Percentiles rank a stretch among this genome's conserved stretches.
These are phyloP conservation scores for Meghimatium bilineatum DNA, from an alignment of 2,888 invertebrate species.

Conservation along the genomic window DNA sequence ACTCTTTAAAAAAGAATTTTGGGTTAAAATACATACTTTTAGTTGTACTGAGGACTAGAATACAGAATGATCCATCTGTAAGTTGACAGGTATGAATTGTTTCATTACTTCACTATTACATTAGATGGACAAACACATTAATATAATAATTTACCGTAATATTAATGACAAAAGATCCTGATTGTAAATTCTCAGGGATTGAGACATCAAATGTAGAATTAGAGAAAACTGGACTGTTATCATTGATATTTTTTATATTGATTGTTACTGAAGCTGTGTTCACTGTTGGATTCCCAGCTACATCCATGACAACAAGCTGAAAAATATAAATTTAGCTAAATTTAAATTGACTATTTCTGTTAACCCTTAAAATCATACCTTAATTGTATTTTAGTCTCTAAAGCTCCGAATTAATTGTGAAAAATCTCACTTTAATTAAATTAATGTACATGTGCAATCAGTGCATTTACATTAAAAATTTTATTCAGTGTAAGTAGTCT, in stretches of 20 bases:
- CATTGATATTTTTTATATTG: constrained; percentile 94
- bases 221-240: constrained; percentile 94
- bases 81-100: too few species aligned
- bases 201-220: constrained; percentile 93
- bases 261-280: constrained; percentile 83
- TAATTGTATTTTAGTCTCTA: too few species aligned
- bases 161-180: constrained; percentile 87
- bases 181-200: constrained; percentile 89
- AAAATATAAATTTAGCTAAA: not conserved
- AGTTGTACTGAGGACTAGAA: too few species aligned
- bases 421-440: too few species aligned
- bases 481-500: too few species aligned
- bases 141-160: constrained; percentile 77
- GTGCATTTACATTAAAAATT: too few species aligned
- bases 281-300: not conserved
- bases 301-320: constrained; percentile 20
- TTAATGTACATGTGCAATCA: too few species aligned
- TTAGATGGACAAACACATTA: not conserved
- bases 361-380: too few species aligned
- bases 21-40: too few species aligned
- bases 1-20: too few species aligned
- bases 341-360: not conserved
- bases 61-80: too few species aligned
- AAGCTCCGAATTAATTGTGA: too few species aligned
- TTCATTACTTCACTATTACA: not conserved